Conservation (phyloP, 2,888 invertebrate species). For the Chrysina gloriosa region DNA sequence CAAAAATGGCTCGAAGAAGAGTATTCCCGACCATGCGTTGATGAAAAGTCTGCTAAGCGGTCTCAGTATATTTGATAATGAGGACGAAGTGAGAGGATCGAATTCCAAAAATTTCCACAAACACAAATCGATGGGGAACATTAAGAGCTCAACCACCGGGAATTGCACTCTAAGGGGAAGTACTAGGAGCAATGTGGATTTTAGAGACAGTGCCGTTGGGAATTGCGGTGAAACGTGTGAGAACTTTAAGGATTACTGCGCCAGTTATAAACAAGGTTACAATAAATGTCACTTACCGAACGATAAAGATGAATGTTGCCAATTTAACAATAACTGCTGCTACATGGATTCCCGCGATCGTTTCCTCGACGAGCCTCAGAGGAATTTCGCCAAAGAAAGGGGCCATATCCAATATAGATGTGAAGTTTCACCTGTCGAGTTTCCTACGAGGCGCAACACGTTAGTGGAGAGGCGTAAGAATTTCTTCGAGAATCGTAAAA, state of each 20-base stretch:
- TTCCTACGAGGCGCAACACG: not conserved
- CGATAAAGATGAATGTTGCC: not conserved
- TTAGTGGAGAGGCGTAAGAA: constrained; percentile 34
- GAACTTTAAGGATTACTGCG: constrained; percentile 2
- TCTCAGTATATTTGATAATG: constrained; percentile 38
- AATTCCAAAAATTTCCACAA: constrained; percentile 21
- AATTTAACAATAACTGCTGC: not conserved
- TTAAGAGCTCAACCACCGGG: constrained; percentile 21
- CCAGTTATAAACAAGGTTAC: not conserved
- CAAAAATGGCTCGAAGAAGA: constrained; percentile 39
- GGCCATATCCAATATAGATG: not conserved
- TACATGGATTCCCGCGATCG: not conserved
- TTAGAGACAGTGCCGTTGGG: constrained; percentile 1
- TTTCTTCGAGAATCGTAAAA: constrained; percentile 39
- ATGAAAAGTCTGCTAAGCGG: constrained; percentile 41
- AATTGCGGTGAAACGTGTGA: not conserved
- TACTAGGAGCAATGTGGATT: constrained; percentile 34
- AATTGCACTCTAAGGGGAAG: constrained; percentile 15
- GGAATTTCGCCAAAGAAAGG: not conserved
- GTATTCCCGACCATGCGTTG: constrained; percentile 41
- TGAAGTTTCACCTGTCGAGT: not conserved
- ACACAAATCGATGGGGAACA: constrained; percentile 42
- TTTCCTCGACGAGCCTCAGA: not conserved
- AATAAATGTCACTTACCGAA: not conserved
- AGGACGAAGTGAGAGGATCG: constrained; percentile 1